Evolutionary conservation across 2,113 vertebrate species (phyloP), one percentile per base, ranked within the genome.

Genomic region (Channa argus): DNA sequence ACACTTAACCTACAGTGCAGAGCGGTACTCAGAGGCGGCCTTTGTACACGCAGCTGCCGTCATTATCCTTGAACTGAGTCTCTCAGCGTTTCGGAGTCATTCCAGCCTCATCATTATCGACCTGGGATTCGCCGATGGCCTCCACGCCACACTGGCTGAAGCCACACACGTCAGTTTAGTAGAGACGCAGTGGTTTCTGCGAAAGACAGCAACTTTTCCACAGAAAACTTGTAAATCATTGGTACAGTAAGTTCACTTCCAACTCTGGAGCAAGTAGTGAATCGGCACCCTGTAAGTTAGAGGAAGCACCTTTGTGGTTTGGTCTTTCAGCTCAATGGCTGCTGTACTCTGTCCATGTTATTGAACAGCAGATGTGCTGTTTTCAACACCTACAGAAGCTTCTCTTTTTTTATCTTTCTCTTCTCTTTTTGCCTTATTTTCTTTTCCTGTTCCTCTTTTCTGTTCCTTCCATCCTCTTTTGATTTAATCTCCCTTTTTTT

Each of bases 11-110:
- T 56, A 50, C 54, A 68, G 53, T 60, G 52, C 80, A 38, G 34
- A 83, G 62, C 46, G 5, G 67, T 12, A 63, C 56, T 77, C 47
- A 36, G 59, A 46, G 45, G 47, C 71, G 51, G 77, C 43, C 76
- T 68, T 68, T 70, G 83, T 66, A 37, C 76, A 14, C 44, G 15
- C 63, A 71, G 71, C 60, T 62, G 77, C 81, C 51, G 5, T 71
- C 77, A 80, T 84, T 87, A 87, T 80, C 83, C 77, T 79, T 79
- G 79, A 87, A 84, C 83, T 58, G 14, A 33, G 44, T 77, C 82
- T 79, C 78, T 69, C 49, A 33, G 71, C 38, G 11, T 45, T 58
- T 74, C 68, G 2, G 45, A 72, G 56, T 49, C 77, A 47, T 72
- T 83, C 60, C 76, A 55, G 59, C 68, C 47, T 45, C 67, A n/a